Conservation (phyloP, 2,797 vertebrate species). For the Tapirus indicus region DNA sequence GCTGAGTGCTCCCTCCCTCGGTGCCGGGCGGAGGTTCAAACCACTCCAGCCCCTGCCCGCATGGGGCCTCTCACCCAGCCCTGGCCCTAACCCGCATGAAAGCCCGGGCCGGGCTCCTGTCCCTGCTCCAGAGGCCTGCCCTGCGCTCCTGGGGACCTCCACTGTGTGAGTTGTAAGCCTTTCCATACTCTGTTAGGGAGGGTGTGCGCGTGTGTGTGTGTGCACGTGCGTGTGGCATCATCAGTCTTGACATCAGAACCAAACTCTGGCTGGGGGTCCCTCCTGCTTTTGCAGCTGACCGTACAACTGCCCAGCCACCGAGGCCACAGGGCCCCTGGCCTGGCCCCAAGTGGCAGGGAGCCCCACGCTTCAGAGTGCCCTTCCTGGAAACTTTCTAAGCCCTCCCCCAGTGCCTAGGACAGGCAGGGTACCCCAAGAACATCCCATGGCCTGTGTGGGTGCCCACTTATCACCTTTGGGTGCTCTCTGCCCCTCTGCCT, state of each 20-base stretch:
- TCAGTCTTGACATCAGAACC: too few relatives aligned
- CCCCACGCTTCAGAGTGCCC: accelerated
- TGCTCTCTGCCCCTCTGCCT: neutral
- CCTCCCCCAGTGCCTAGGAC: neutral
- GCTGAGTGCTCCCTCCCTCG: too few relatives aligned
- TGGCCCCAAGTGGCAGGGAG: neutral
- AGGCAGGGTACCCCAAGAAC: neutral
- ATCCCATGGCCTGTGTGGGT: neutral
- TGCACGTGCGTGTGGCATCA: too few relatives aligned
- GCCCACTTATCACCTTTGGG: neutral
- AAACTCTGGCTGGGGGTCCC: neutral
- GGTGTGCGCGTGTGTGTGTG: too few relatives aligned
- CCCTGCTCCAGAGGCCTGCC: neutral
- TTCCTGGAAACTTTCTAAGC: neutral
- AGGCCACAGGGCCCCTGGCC: neutral
- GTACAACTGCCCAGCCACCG: neutral
- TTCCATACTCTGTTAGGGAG: neutral
- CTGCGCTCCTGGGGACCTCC: neutral
- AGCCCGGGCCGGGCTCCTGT: neutral
- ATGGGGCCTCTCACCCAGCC: neutral
- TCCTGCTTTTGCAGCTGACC: neutral
- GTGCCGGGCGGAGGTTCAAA: neutral
- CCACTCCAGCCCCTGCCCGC: accelerated
- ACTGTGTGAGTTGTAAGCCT: neutral
- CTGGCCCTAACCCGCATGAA: neutral